Base-by-base conservation (phyloP, 2,888 invertebrate species). In the Agrotis puta region DNA sequence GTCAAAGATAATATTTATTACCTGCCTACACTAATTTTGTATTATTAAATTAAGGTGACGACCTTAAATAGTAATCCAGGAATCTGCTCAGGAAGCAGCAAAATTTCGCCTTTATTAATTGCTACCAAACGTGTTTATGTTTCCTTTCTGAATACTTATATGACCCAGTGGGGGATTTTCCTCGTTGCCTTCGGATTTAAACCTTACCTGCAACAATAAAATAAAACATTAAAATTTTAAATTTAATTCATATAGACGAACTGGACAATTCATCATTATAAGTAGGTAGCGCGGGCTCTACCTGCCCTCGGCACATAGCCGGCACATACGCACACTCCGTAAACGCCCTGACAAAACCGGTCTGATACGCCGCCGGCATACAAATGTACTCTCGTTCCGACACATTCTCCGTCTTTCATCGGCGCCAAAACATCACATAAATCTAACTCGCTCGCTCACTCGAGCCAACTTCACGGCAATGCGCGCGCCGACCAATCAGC, bases 301-400 rank as follows among this genome's bases (percentile, higher is more conserved):
- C 94, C 95, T 95, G 94, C 92, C 86, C 91, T 89, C 90, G 88
- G 92, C 94, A 94, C 88, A 95, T 95, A 95, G 90, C 90, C 88
- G 86, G 92, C 94, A 93, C 92, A 95, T 93, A 94, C 94, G 91
- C 92, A 90, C 90, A 89, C 92, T 88, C 71, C 87, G 92, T 93
- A 91, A 94, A 94, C 95, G 96, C 96, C 96, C 94, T 93, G 94
- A 92, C 91, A 81, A 94, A 95, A 95, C 96, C 95, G 94, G 96
- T 96, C 92, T 86, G 85, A 84, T 87, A 90, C 91, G 90, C 92
- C 87, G 91, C 89, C 90, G 88, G 94, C 94, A 95, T 94, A 95
- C 95, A 94, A 95, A 95, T 93, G 92, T 91, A 92, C 89, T 91
- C 91, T 91, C 92, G 91, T 90, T 89, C 91, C 91, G 88, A 94